phyloP scores from a whole-genome alignment of 2,113 vertebrate species.

The Dasypus novemcinctus region DNA sequence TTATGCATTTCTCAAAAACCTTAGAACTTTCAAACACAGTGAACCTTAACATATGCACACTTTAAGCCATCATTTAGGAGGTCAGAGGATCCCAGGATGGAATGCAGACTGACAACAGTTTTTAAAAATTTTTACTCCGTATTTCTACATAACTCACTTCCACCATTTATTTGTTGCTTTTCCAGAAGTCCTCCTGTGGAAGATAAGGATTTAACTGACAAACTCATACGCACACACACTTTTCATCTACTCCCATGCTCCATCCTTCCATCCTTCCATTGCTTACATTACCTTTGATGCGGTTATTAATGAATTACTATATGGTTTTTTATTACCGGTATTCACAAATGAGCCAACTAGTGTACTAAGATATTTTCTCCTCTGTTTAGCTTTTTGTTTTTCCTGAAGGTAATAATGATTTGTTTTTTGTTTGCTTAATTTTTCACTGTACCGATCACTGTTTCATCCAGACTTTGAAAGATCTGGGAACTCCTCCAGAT shows the following conservation, averaged over 20 bases:
- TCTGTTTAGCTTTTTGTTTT: constrained; percentile 1
- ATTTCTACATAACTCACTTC: not conserved
- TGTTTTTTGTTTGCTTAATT: constrained; percentile 37
- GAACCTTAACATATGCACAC: not conserved
- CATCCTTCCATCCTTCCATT: not conserved
- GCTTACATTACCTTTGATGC: not conserved
- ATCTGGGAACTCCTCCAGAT: constrained; percentile 16
- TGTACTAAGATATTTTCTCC: not conserved
- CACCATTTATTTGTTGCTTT: not conserved
- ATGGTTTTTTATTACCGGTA: not conserved
- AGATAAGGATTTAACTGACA: not conserved
- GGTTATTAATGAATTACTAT: not conserved
- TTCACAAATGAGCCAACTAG: not conserved
- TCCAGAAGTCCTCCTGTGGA: not conserved
- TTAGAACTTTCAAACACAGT: not conserved
- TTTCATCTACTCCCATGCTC: not conserved
- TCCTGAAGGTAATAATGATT: not conserved
- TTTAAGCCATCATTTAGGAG: not conserved
- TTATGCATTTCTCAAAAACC: constrained; percentile 19
- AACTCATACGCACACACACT: accelerated
- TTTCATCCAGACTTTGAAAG: constrained; percentile 8
- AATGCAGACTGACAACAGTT: not conserved
- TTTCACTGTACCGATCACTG: not conserved
- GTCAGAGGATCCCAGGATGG: not conserved
- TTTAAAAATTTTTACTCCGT: not conserved